A percentile compares a stretch with the other conserved stretches of the same genome.
These are phyloP conservation scores for Margaritifera margaritifera DNA, from an alignment of 2,888 invertebrate genomes.

Conservation along the genomic window DNA sequence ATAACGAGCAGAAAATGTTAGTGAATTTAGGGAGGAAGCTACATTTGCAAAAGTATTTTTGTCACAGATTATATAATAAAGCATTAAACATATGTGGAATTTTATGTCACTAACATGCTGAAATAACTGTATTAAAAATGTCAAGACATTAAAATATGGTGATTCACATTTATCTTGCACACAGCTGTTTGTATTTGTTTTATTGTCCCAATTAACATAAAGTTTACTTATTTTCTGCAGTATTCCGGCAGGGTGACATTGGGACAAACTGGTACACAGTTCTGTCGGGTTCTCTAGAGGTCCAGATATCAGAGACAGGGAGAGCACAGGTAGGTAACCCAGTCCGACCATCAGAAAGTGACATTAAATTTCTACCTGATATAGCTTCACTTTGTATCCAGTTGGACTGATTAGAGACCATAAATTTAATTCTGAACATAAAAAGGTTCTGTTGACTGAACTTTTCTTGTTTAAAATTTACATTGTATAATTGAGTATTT, in stretches of 20 bases:
- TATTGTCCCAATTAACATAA: background rate
- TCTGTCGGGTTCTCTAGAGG: constrained; percentile 82
- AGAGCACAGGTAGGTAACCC: constrained; percentile 76
- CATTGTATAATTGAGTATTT: too few relatives aligned
- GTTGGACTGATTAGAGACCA: too few relatives aligned
- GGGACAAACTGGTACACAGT: constrained; percentile 87
- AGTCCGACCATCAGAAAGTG: background rate
- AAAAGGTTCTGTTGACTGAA: too few relatives aligned
- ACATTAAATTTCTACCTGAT: too few relatives aligned
- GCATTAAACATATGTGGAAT: too few relatives aligned
- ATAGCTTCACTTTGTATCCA: too few relatives aligned
- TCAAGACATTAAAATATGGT: background rate
- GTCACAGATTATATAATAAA: too few relatives aligned
- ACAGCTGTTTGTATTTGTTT: background rate
- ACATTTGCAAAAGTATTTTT: too few relatives aligned
- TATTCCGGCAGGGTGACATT: constrained; percentile 85
- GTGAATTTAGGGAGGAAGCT: too few relatives aligned
- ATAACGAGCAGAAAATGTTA: too few relatives aligned
- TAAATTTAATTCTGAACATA: too few relatives aligned
- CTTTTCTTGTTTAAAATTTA: too few relatives aligned
- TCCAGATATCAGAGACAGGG: constrained; percentile 76
- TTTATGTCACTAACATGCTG: background rate
- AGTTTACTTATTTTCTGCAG: constrained; percentile 74
- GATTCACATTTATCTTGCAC: background rate
- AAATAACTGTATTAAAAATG: background rate